Base-by-base conservation (phyloP, 2,888 invertebrate species). In the Stomorhina lunata region DNA sequence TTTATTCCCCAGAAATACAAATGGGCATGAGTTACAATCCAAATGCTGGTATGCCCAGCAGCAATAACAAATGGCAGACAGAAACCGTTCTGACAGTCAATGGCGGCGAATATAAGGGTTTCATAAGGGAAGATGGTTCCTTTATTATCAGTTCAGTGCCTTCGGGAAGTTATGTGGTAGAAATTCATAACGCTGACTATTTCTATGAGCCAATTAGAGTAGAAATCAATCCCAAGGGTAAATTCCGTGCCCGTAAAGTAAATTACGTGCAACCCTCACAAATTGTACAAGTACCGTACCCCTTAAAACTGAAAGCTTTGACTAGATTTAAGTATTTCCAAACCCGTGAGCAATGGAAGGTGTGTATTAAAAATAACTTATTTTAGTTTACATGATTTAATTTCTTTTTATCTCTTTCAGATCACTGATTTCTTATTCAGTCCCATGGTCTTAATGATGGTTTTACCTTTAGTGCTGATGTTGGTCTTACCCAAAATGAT, bases 401-500 rank as follows among this genome's bases (percentile, higher is more conserved):
- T n/a, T n/a, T n/a, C n/a, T n/a, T 37, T 59, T 34, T 15, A 22
- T 9, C 9, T 9, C 15, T 65, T 55, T 4, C 12, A 90, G 90
- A 92, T 99, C 10, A 98, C 98, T 0, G 99, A 99, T 92, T 96
- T 99, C 91, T 91, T 99, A 34, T 96, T 98, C 91, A 98, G 97
- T 91, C 99, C 99, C 2, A 99, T 99, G 98, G 96, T 99, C 4
- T 93, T 99, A 83, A 99, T 99, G 96, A 99, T 99, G 98, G 94
- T 99, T 22, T 90, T 99, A 84, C 99, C 99, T 0, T 92, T 99
- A 32, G 89, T 98, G 4, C 92, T 99, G 5, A 96, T 99, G 86
- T 96, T 98, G 94, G 93, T 99, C 83, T 91, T 99, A 87, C 98
- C 99, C 0, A 98, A 98, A 91, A 95, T 99, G 94, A 96, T 99